Evolutionary conservation across 2,888 invertebrate species (phyloP).

Genomic region (Thymelicus sylvestris): DNA sequence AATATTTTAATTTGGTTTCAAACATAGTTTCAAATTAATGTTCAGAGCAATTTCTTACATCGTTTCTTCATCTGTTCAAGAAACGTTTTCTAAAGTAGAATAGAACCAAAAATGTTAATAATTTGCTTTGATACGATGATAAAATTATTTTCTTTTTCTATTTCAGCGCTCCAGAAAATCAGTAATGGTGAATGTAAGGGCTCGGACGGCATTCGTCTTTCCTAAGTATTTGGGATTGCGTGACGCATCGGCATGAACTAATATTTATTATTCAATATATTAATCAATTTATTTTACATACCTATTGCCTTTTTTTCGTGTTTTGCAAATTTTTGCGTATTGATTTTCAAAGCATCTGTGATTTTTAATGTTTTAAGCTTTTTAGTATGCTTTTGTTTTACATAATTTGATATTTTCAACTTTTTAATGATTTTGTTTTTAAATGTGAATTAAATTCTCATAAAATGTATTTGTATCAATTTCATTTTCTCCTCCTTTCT

Average conservation of each 20-base stretch:
- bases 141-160: conserved; percentile 47
- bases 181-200: conserved; percentile 87
- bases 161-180: conserved; percentile 83
- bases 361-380: conserved; percentile 29
- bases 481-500: conserved; percentile 6
- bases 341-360: conserved; percentile 9
- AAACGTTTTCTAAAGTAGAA: too few species aligned
- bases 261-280: background rate
- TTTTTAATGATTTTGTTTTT: background rate
- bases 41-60: too few species aligned
- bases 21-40: too few species aligned
- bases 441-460: background rate
- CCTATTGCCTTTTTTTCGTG: conserved; percentile 17
- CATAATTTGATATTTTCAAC: conserved; percentile 12
- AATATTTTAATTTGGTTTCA: too few species aligned
- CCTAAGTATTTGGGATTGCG: conserved; percentile 55
- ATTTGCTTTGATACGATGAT: background rate
- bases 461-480: background rate
- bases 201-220: conserved; percentile 85
- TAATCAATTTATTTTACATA: conserved; percentile 12
- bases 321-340: conserved; percentile 11
- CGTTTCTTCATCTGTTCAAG: too few species aligned
- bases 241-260: background rate
- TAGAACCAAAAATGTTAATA: too few species aligned
- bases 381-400: conserved; percentile 23